These are phyloP conservation scores for Leptodon cayanensis DNA, from an alignment of 2,797 vertebrate genomes.

Conservation along the genomic window DNA sequence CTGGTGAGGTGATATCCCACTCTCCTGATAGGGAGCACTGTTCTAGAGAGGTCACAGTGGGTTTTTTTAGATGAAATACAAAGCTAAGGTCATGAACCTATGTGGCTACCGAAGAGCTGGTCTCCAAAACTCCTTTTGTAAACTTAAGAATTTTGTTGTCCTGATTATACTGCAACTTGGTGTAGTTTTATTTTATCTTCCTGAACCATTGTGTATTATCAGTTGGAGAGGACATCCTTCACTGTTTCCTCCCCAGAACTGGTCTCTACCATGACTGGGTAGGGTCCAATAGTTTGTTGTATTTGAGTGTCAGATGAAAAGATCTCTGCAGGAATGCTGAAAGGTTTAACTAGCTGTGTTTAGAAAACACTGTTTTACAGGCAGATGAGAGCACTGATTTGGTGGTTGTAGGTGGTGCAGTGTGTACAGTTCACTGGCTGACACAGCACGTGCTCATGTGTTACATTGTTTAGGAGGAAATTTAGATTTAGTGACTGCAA, in stretches of 20 bases:
- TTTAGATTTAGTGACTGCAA: neutral
- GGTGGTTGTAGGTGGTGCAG: neutral
- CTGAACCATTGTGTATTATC: neutral
- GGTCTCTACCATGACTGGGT: accelerated
- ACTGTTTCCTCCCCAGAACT: neutral
- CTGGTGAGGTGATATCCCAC: neutral
- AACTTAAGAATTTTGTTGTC: neutral
- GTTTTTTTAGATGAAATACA: neutral
- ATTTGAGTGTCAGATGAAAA: neutral
- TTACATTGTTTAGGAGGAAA: constrained; percentile 4
- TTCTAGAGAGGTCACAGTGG: neutral
- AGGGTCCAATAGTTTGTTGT: neutral
- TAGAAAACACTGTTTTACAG: neutral
- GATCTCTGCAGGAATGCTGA: neutral
- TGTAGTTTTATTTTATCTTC: neutral
- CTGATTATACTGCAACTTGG: neutral
- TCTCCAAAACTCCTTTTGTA: neutral
- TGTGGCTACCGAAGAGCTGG: neutral
- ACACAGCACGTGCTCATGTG: neutral
- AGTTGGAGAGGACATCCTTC: neutral
- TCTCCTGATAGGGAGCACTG: neutral
- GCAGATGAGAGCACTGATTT: constrained; percentile 6
- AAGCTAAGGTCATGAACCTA: neutral
- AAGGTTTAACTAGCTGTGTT: neutral
- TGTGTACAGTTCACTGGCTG: neutral